Base-by-base conservation (phyloP, 2,113 vertebrate species). In the Bolborhynchus lineola region DNA sequence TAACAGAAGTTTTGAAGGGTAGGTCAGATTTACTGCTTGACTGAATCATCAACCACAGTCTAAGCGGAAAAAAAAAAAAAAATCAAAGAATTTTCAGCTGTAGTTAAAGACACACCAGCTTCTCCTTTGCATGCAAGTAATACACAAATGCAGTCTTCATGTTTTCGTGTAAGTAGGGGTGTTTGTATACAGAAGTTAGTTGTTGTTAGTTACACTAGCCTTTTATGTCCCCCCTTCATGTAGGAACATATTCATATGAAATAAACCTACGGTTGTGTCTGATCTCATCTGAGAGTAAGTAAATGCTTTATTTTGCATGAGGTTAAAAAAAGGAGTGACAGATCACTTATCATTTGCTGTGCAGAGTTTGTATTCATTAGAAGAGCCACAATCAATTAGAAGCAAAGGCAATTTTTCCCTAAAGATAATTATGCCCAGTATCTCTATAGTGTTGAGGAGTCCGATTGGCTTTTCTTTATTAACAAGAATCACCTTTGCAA, bases 351-450 rank as follows among this genome's bases (percentile, higher is more conserved):
- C 79, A 93, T 85, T 92, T 16, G 2, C 49, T 8, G 1, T 65
- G 46, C 49, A 87, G 81, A 62, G 71, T 80, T 71, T 35, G 74
- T 55, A 84, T 91, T 90, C 67, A 91, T 82, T 84, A 84, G 70
- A 74, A 89, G 18, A 82, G 68, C 29, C 49, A 76, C 57, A 87
- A 92, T 94, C 92, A 93, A 63, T 85, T 88, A 71, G n/a, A 82
- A 92, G 31, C 70, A 87, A 85, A 94, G 37, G 74, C 78, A 93
- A 79, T 82, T 67, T 92, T 65, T 26, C 44, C 83, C 21, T 63
- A 57, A 87, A 86, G 91, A 77, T 85, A 95, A 87, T 65, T 53
- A 55, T 55, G 53, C 3, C 29, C 44, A 76, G 37, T 39, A 77
- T 63, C 69, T 69, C 26, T 50, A 49, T 25, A 59, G 53, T 16